Evolutionary conservation across 1,140 invertebrate species (phyloP), one percentile per base, ranked within the genome.

Genomic region (Acromyrmex echinatior): DNA sequence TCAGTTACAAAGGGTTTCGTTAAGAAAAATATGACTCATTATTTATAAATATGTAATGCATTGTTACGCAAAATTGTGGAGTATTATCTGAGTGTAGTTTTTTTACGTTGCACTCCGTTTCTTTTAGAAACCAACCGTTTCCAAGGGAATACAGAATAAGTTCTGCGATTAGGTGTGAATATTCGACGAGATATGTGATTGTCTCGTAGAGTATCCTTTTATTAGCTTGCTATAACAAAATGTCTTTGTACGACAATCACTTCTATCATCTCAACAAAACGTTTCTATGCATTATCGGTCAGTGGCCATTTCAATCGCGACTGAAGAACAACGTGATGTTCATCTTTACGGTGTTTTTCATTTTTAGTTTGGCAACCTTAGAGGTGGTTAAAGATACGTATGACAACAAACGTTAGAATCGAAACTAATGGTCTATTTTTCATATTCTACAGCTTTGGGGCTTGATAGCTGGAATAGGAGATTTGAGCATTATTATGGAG

Each of bases 231-330:
- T 45, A 21, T 18, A 18, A 45, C 14, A 58, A 81, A 70, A 80
- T 81, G 79, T 81, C 51, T n/a, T 56, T 81, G 21, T 81, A 81
- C 21, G 31, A 81, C 51, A 81, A 58, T 58, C 65, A 35, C 5
- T 81, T 71, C 3, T 81, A 81, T 70, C 25, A 71, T 45, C 7
- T 71, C 25, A 81, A 71, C 6, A 81, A 81, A 81, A 39, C 3
- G 3, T 28, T 56, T 1, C 9, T 81, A 6, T 71, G 31, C 31
- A 31, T 81, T 16, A 28, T 81, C 31, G 65, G 65, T 0, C 65
- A 58, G 45, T 81, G 65, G 65, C 79, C 51, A 2, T 81, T 56
- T 81, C 79, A 81, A 71, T 71, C 65, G 65, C 79, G 79, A 31
- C 10, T 58, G 21, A 21, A n/a, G 16, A 14, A 45, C 3, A 71